Conservation (phyloP, 1,140 invertebrate genomes). For the Arion vulgaris region DNA sequence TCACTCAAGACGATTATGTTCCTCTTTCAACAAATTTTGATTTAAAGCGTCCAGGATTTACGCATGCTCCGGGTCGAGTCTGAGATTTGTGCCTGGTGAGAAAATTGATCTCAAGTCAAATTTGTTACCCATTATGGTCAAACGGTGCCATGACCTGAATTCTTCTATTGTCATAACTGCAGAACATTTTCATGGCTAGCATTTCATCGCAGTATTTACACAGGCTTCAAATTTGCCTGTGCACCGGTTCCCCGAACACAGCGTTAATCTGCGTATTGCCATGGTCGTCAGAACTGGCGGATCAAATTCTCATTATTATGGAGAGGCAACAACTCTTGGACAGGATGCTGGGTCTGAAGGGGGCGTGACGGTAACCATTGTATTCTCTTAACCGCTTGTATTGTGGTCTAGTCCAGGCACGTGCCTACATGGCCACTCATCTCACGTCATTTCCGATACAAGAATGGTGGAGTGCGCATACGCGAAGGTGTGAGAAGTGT, state of each 20-base stretch:
- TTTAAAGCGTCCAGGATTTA: neutral
- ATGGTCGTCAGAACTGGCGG: neutral
- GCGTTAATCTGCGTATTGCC: constrained; percentile 2
- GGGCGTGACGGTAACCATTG: constrained; percentile 9
- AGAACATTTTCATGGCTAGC: neutral
- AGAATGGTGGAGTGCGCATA: constrained; percentile 7
- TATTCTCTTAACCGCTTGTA: neutral
- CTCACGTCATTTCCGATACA: constrained; percentile 10
- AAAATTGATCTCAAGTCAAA: neutral
- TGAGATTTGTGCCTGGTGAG: neutral
- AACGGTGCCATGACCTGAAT: neutral
- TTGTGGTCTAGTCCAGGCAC: neutral
- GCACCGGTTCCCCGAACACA: neutral
- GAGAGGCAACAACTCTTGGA: neutral
- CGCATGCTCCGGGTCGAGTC: neutral
- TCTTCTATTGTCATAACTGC: constrained; percentile 7
- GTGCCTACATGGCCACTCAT: neutral
- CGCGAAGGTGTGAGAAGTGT: constrained; percentile 9
- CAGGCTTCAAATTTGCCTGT: constrained; percentile 2
- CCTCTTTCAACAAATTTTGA: neutral
- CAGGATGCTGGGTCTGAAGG: neutral
- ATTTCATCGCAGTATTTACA: constrained; percentile 9
- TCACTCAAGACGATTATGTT: neutral
- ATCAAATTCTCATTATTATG: constrained; percentile 15
- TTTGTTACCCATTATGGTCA: neutral